Evolutionary conservation across 2,797 vertebrate species (phyloP), one percentile per base, ranked within the genome.

Genomic region (Helicolenus hilgendorfi): DNA sequence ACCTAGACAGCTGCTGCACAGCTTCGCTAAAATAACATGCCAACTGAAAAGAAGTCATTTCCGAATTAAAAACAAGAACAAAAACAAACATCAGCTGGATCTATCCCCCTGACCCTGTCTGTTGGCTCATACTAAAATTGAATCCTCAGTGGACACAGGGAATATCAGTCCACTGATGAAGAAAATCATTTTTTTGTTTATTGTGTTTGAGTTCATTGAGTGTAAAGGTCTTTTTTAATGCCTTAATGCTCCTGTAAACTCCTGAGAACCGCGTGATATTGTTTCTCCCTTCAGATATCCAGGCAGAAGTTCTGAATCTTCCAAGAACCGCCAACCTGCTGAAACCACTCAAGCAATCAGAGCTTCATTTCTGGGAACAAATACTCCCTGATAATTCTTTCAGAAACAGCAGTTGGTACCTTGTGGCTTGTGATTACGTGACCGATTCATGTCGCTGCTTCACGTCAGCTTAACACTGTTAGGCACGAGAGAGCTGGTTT

Each of bases 261-360:
- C 59, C 53, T n/a, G 7, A 71, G 55, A 84, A 71, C 58, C 4
- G 0, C 4, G 27, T 70, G 55, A 70, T 56, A 58, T 27, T 67
- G n/a, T 83, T 80, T 87, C 29, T 58, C 24, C 22, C 4, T 56
- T 45, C 14, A 35, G 38, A 81, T 72, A 77, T 85, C 68, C 36
- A 55, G 45, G 41, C 56, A 56, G 22, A 89, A 18, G 4, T 74
- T 85, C 3, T 18, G 14, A 60, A 45, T 72, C 22, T 88, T 84
- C 81, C 55, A 67, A 81, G 71, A 94, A 89, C 6, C 1, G 20
- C 60, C 79, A 85, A 85, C 63, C 70, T 64, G 77, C 60, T 64
- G 41, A 83, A 88, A 56, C 27, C 72, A 71, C 55, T 72, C 38
- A 9, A 41, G 49, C 58, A 74, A 27, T 53, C 45, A 84, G 36